These are phyloP conservation scores for Drosophila grimshawi DNA, from an alignment of 1,140 invertebrate species.

Conservation along the genomic window DNA sequence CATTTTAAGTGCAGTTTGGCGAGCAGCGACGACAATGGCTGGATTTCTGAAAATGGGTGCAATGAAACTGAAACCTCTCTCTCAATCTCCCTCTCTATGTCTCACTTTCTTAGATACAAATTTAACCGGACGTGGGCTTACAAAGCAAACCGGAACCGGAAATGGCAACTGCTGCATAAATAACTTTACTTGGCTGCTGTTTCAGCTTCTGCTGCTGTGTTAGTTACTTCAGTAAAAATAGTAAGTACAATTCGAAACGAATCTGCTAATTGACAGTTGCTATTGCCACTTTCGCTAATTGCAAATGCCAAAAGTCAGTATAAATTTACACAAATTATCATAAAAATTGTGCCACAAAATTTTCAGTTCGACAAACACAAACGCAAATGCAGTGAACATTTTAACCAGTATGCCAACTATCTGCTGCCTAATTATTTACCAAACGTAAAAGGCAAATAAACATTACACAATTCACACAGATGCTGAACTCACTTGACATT, in stretches of 20 bases:
- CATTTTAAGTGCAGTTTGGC: constrained; percentile 74
- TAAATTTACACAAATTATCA: constrained; percentile 21
- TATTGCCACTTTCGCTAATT: constrained; percentile 7
- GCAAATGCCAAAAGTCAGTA: constrained; percentile 18
- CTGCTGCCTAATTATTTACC: constrained; percentile 37
- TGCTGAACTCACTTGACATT: constrained; percentile 25
- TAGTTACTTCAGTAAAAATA: constrained; percentile 4
- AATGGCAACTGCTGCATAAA: constrained; percentile 65
- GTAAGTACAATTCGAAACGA: constrained; percentile 37
- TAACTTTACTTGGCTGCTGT: constrained; percentile 50
- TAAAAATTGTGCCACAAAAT: constrained; percentile 25
- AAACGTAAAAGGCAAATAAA: constrained; percentile 31
- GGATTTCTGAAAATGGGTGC: constrained; percentile 52
- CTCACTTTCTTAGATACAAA: constrained; percentile 18
- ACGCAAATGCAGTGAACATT: constrained; percentile 6
- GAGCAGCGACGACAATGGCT: constrained; percentile 32
- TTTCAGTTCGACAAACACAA: constrained; percentile 28
- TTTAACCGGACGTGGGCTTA: constrained; percentile 58
- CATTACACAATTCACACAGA: neutral
- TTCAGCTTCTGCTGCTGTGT: neutral
- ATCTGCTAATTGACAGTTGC: constrained; percentile 30
- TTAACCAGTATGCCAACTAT: constrained; percentile 25
- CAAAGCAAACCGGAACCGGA: constrained; percentile 75
- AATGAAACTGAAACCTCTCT: constrained; percentile 71
- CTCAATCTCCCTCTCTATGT: neutral